phyloP scores from a whole-genome alignment of 2,797 vertebrate genomes.

The Pteronotus mesoamericanus region DNA sequence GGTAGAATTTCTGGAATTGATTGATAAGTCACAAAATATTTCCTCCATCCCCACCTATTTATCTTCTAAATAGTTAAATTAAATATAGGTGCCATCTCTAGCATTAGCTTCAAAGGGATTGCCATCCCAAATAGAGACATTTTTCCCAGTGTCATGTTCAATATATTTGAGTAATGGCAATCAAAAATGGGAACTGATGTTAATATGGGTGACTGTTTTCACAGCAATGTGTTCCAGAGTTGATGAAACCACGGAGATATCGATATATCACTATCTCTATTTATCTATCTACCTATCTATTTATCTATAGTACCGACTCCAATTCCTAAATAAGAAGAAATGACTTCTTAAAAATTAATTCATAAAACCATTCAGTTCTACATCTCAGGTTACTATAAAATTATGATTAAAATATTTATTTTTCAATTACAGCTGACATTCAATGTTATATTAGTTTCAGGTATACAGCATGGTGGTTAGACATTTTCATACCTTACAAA shows the following conservation, averaged over 20 bases:
- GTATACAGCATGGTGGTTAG: neutral
- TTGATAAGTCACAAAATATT: neutral
- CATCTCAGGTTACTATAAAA: neutral
- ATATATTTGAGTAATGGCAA: neutral
- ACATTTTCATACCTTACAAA: neutral
- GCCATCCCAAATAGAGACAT: neutral
- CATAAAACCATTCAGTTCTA: slow-evolving; percentile 2
- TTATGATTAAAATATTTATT: neutral
- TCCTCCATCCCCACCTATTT: neutral
- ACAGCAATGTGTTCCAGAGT: neutral
- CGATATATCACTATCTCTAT: neutral
- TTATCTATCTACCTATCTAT: neutral
- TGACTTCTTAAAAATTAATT: neutral
- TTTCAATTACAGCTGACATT: neutral
- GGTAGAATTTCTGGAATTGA: neutral
- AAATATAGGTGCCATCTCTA: neutral
- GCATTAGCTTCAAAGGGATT: neutral
- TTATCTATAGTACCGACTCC: neutral
- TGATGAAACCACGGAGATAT: neutral
- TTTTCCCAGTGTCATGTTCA: neutral
- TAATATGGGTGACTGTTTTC: neutral
- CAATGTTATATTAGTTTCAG: neutral
- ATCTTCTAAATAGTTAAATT: neutral
- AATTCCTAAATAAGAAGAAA: neutral
- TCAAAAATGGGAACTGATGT: neutral